These are phyloP conservation scores for Formica selysi DNA, from an alignment of 1,140 invertebrate species.

Conservation along the genomic window DNA sequence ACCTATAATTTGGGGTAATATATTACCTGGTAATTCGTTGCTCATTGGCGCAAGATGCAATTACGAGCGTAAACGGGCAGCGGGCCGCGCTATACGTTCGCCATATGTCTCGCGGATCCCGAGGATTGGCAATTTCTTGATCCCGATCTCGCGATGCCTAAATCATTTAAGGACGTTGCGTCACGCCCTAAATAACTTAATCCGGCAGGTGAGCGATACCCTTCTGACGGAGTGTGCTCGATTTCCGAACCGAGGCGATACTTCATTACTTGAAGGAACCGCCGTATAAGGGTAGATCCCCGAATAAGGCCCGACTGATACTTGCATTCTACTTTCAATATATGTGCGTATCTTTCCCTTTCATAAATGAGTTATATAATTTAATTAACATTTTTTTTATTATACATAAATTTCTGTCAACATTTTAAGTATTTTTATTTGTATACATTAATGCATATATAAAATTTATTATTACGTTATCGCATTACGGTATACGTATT, in stretches of 20 bases:
- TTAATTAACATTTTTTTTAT: constrained; percentile 8
- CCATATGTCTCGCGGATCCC: constrained; percentile 82
- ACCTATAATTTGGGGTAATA: constrained; percentile 86
- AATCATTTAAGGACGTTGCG: constrained; percentile 74
- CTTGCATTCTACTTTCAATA: not conserved
- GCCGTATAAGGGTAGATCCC: not conserved
- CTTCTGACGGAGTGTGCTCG: constrained; percentile 3
- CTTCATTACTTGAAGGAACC: not conserved
- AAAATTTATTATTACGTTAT: too few relatives aligned
- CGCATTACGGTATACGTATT: too few relatives aligned
- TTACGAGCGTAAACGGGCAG: constrained; percentile 79
- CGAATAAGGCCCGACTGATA: not conserved
- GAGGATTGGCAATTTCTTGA: constrained; percentile 68
- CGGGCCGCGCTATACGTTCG: constrained; percentile 71
- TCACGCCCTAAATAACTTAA: constrained; percentile 69
- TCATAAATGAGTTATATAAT: not conserved
- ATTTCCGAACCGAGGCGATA: constrained; percentile 27
- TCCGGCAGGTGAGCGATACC: constrained; percentile 69
- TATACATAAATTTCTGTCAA: not conserved
- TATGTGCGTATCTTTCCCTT: not conserved
- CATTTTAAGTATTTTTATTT: too few relatives aligned
- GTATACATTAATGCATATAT: too few relatives aligned
- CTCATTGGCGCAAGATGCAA: constrained; percentile 85
- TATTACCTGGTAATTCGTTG: constrained; percentile 86
- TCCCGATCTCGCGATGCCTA: constrained; percentile 72